Evolutionary conservation across 1,140 invertebrate species (phyloP).

Genomic region (Chelonus insularis): DNA sequence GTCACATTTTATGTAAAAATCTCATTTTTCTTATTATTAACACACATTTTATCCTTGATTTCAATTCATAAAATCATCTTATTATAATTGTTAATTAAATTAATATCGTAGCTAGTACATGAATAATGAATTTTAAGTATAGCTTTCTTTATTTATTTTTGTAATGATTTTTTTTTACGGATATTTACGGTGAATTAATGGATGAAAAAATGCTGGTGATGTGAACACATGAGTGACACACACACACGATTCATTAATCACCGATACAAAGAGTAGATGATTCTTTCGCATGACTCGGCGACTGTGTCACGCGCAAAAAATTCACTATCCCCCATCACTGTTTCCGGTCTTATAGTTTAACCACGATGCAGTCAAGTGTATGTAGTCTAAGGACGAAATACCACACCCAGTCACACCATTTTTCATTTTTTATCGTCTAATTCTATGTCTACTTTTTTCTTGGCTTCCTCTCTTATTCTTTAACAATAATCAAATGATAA

Average conservation of each 20-base stretch:
- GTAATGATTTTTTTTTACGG: neutral
- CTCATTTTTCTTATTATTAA: too few relatives aligned
- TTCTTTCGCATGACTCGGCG: constrained; percentile 10
- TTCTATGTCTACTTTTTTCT: neutral
- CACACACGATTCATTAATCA: constrained; percentile 12
- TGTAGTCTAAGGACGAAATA: neutral
- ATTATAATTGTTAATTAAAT: too few relatives aligned
- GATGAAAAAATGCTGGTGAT: neutral
- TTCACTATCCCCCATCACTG: neutral
- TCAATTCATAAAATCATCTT: too few relatives aligned
- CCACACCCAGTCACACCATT: constrained; percentile 7
- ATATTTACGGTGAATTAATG: too few relatives aligned
- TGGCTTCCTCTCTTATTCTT: neutral
- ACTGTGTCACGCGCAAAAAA: constrained; percentile 4
- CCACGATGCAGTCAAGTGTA: neutral
- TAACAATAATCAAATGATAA: too few relatives aligned
- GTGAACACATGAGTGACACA: neutral
- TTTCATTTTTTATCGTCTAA: constrained; percentile 2
- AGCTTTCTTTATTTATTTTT: too few relatives aligned
- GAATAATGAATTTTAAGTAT: too few relatives aligned
- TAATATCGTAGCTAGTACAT: too few relatives aligned
- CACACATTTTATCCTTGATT: too few relatives aligned
- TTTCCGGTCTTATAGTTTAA: neutral
- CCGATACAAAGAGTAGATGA: constrained; percentile 4
- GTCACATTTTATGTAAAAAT: too few relatives aligned